Evolutionary conservation across 2,888 invertebrate species (phyloP).

Genomic region (Dicyrtomina minuta): DNA sequence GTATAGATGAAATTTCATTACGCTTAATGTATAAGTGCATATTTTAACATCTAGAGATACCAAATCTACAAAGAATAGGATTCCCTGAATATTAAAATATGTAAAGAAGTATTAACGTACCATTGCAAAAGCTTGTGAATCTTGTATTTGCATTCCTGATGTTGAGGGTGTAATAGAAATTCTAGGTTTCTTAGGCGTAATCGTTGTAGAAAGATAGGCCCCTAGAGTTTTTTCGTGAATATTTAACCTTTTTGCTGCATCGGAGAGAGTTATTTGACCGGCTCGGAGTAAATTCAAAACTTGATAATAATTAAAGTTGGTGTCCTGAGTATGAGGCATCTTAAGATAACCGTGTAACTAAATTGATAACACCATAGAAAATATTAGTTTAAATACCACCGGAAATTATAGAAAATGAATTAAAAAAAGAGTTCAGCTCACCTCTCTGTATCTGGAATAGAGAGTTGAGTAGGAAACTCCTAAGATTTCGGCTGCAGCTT

Average conservation of each 20-base stretch:
- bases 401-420: neutral
- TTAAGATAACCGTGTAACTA: conserved; percentile 53
- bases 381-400: neutral
- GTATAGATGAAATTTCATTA: neutral
- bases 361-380: conserved; percentile 20
- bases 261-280: conserved; percentile 66
- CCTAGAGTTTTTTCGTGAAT: conserved; percentile 74
- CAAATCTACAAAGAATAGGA: too few species aligned
- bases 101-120: conserved; percentile 31
- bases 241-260: conserved; percentile 73
- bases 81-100: neutral
- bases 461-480: conserved; percentile 89
- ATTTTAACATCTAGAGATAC: neutral
- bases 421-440: conserved; percentile 27
- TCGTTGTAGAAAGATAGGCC: conserved; percentile 65
- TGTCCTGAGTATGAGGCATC: conserved; percentile 53
- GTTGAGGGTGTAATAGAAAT: conserved; percentile 48
- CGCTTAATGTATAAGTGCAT: neutral
- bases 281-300: conserved; percentile 53
- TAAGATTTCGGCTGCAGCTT: conserved; percentile 83
- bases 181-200: conserved; percentile 53
- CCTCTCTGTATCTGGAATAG: conserved; percentile 85
- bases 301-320: conserved; percentile 53
- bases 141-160: conserved; percentile 45
- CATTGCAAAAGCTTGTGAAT: conserved; percentile 51